Percentiles rank a stretch among this genome's conserved stretches.
These are phyloP conservation scores for Tipula lateralis DNA, from an alignment of 2,888 invertebrate species.

Conservation along the genomic window DNA sequence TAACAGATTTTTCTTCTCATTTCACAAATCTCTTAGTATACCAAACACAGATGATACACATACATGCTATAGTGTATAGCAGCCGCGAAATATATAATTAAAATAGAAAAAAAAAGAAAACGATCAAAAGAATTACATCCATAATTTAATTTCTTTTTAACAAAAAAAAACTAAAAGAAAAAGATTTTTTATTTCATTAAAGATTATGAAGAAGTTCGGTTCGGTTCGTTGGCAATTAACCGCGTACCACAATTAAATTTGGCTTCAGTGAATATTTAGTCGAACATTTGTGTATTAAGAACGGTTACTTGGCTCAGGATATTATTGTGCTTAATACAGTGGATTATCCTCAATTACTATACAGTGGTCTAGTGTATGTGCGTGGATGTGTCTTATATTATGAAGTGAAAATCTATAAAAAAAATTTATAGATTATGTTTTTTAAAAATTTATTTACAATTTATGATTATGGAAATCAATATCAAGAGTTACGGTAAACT, in stretches of 20 bases:
- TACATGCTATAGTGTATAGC: not conserved
- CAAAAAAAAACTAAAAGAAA: not conserved
- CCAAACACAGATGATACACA: not conserved
- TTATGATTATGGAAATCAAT: not conserved
- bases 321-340: not conserved
- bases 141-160: constrained; percentile 4
- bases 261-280: not conserved
- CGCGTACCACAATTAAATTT: not conserved
- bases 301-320: not conserved
- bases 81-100: not conserved
- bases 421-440: not conserved
- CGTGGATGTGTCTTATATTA: not conserved
- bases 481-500: not conserved
- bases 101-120: not conserved
- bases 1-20: not conserved
- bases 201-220: constrained; percentile 26
- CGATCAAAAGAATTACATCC: not conserved
- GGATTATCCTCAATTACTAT: not conserved
- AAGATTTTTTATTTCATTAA: constrained; percentile 19
- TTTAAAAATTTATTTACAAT: not conserved
- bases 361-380: not conserved
- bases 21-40: not conserved
- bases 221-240: constrained; percentile 25
- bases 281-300: not conserved
- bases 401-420: not conserved